phyloP scores from a whole-genome alignment of 2,113 vertebrate species.

The Ovis canadensis region DNA sequence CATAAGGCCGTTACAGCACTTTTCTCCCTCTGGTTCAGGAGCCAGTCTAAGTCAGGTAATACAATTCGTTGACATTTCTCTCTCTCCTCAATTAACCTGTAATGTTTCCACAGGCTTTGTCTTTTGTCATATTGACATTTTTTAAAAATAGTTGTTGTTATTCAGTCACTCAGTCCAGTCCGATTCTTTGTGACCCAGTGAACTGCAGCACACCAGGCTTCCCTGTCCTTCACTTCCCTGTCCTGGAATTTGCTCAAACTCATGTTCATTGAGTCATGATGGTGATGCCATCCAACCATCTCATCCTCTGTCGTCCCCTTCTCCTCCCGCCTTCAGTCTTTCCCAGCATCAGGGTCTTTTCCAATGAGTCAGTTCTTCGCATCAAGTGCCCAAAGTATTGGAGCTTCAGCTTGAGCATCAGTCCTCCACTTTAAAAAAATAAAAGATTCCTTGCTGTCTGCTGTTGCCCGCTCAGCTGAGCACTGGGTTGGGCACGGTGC shows the following conservation, averaged over 20 bases:
- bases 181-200: neutral
- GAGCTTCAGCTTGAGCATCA: neutral
- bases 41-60: neutral
- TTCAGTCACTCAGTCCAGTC: neutral
- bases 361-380: neutral
- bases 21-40: neutral
- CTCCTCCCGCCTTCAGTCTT: neutral
- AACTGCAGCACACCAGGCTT: neutral
- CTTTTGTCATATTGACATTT: neutral
- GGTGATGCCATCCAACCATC: neutral
- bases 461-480: neutral
- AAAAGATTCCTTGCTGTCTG: neutral
- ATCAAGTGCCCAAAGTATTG: neutral
- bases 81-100: neutral
- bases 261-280: neutral
- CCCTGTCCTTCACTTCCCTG: neutral
- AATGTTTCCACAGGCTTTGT: neutral
- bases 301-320: neutral
- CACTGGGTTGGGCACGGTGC: rapidly evolving
- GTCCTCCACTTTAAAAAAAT: neutral
- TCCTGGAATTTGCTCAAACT: neutral
- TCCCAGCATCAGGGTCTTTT: neutral
- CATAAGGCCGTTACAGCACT: neutral
- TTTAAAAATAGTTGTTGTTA: neutral
- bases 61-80: neutral